Evolutionary conservation across 1,140 invertebrate genomes (phyloP).

Genomic region (Drosophila ironensis): DNA sequence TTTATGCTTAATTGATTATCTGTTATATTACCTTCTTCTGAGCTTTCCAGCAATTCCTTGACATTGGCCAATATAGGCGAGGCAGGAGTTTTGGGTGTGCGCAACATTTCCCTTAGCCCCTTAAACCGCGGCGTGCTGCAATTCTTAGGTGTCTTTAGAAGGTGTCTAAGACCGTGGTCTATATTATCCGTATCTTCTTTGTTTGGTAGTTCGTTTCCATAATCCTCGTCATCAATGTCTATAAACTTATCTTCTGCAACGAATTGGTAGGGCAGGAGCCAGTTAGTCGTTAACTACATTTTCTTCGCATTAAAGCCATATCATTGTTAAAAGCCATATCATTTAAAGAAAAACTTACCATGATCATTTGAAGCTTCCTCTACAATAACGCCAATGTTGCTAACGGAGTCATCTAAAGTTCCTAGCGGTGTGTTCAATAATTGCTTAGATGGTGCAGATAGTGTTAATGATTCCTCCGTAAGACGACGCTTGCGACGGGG

Average conservation of each 20-base stretch:
- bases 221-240: slow-evolving; percentile 45
- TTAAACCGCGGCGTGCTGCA: slow-evolving; percentile 69
- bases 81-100: slow-evolving; percentile 43
- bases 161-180: slow-evolving; percentile 53
- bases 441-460: slow-evolving; percentile 44
- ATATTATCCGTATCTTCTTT: slow-evolving; percentile 48
- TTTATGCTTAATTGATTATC: too few species aligned
- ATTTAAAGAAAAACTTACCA: too few species aligned
- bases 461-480: slow-evolving; percentile 44
- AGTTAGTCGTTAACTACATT: too few species aligned
- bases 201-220: slow-evolving; percentile 45
- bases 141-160: slow-evolving; percentile 58
- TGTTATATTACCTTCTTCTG: too few species aligned
- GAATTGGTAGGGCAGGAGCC: background rate
- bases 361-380: slow-evolving; percentile 38
- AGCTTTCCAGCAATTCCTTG: slow-evolving; percentile 53
- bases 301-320: too few species aligned
- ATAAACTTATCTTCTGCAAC: slow-evolving; percentile 5
- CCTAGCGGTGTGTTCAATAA: slow-evolving; percentile 32
- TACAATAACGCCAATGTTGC: slow-evolving; percentile 61
- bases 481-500: slow-evolving; percentile 47
- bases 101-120: slow-evolving; percentile 58
- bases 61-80: slow-evolving; percentile 63
- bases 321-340: too few species aligned
- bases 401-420: slow-evolving; percentile 47